Conservation (phyloP, 2,888 invertebrate species). For the Drosophila greeni region DNA sequence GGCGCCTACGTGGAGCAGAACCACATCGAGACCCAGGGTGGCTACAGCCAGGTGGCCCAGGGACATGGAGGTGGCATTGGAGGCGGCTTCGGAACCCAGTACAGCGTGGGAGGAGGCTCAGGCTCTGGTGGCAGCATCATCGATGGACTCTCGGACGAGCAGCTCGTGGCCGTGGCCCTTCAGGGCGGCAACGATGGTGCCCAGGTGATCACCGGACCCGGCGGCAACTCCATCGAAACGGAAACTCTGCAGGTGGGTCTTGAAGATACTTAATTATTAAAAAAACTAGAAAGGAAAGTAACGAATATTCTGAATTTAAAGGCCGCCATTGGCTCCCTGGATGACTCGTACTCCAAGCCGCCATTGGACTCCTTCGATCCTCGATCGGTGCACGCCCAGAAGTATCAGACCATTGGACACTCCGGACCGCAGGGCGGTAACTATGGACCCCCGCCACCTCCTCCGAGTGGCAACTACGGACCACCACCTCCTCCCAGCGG, state of each 20-base stretch:
- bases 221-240: slow-evolving; percentile 66
- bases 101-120: slow-evolving; percentile 17
- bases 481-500: slow-evolving; percentile 81
- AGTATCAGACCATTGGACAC: slow-evolving; percentile 62
- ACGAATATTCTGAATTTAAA: neutral
- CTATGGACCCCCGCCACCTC: slow-evolving; percentile 80
- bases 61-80: slow-evolving; percentile 38
- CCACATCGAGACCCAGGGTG: slow-evolving; percentile 75
- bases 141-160: slow-evolving; percentile 75
- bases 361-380: slow-evolving; percentile 80
- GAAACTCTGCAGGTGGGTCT: slow-evolving; percentile 42
- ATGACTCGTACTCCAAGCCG: slow-evolving; percentile 78
- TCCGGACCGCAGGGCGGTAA: slow-evolving; percentile 76
- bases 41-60: slow-evolving; percentile 72
- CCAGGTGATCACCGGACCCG: slow-evolving; percentile 54
- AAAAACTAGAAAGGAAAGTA: neutral
- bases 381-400: slow-evolving; percentile 66
- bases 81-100: slow-evolving; percentile 23
- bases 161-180: slow-evolving; percentile 76
- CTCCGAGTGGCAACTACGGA: slow-evolving; percentile 63
- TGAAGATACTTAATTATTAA: neutral
- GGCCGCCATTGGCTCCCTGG: slow-evolving; percentile 76
- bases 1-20: slow-evolving; percentile 74
- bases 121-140: slow-evolving; percentile 49
- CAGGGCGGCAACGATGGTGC: slow-evolving; percentile 60